phyloP scores from a whole-genome alignment of 2,113 vertebrate species.

The Ciconia boyciana region DNA sequence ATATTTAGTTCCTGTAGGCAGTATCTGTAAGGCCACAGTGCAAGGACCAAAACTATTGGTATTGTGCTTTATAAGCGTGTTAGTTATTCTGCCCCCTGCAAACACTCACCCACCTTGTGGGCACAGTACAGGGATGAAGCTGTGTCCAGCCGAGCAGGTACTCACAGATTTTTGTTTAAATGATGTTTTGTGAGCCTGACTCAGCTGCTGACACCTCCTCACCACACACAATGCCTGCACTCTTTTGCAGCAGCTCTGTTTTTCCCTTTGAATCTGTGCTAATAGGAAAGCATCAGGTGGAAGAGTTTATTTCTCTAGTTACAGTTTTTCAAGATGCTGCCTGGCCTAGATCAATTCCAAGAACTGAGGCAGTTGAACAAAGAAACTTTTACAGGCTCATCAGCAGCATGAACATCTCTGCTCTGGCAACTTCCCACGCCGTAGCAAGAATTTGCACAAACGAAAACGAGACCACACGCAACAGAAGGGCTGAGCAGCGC shows the following conservation, averaged over 20 bases:
- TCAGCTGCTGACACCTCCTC: constrained; percentile 24
- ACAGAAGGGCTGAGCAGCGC: neutral
- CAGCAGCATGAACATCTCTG: neutral
- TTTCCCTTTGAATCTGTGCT: neutral
- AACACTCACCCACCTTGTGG: neutral
- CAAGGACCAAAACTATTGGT: neutral
- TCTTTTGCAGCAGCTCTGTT: neutral
- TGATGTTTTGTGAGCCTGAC: neutral
- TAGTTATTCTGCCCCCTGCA: neutral
- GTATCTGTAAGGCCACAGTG: neutral
- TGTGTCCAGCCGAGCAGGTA: neutral
- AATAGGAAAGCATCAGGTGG: neutral
- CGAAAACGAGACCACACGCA: constrained; percentile 4
- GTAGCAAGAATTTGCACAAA: constrained; percentile 3
- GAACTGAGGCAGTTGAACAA: constrained; percentile 44
- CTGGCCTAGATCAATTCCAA: constrained; percentile 34
- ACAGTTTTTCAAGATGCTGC: constrained; percentile 45
- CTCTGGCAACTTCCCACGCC: constrained; percentile 26
- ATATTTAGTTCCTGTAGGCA: neutral
- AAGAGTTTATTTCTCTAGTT: constrained; percentile 28
- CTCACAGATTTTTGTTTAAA: neutral
- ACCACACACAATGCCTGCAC: constrained; percentile 12
- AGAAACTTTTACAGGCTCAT: constrained; percentile 6
- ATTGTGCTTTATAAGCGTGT: neutral
- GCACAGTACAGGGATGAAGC: neutral